Percentiles rank a stretch among this genome's conserved stretches.
Conservation (phyloP, 2,797 vertebrate genomes). For the Falco berigora region DNA sequence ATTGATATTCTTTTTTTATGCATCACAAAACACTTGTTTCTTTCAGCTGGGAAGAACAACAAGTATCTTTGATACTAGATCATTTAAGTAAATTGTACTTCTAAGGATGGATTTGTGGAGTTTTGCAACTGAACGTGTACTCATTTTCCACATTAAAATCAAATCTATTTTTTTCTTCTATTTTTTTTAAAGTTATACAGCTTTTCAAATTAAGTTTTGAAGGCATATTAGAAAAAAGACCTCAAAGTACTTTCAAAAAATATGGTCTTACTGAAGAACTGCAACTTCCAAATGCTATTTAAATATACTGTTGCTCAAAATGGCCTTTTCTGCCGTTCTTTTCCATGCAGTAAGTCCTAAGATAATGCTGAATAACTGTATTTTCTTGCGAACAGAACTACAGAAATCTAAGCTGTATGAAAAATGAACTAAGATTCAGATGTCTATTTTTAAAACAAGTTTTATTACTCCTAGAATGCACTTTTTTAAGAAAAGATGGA, state of each 20-base stretch:
- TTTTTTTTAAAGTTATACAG: neutral
- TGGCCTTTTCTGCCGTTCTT: neutral
- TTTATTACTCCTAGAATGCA: neutral
- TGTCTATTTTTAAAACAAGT: neutral
- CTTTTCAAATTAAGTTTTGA: neutral
- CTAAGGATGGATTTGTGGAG: neutral
- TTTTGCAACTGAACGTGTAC: neutral
- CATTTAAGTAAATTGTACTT: neutral
- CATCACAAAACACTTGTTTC: neutral
- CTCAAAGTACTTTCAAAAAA: neutral
- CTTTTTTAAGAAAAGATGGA: neutral
- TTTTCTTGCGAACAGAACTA: neutral
- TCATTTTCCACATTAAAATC: neutral
- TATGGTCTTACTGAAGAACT: neutral
- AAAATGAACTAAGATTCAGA: neutral
- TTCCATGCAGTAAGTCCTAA: neutral
- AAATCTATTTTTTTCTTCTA: neutral
- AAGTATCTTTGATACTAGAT: neutral
- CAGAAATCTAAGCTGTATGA: neutral
- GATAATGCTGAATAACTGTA: neutral
- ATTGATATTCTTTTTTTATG: neutral
- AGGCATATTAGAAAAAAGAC: neutral
- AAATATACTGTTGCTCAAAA: accelerated
- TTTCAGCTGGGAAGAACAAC: neutral
- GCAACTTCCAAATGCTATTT: neutral